Evolutionary conservation across 2,888 invertebrate genomes (phyloP).

Genomic region (Mystacides longicornis): DNA sequence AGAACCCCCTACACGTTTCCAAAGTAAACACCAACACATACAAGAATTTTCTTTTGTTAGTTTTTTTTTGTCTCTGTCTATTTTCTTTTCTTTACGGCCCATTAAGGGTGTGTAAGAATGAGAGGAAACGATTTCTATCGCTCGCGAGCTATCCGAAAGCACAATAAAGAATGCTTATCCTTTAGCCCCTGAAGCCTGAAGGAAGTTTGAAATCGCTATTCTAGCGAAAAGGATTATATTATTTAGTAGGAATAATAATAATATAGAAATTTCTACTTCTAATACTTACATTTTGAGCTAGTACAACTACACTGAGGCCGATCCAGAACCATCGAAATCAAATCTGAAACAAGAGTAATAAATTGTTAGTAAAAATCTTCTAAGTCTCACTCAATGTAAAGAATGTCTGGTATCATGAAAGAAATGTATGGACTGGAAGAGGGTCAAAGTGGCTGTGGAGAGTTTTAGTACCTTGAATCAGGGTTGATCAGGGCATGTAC

Average conservation of each 20-base stretch:
- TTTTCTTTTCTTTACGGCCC: constrained; percentile 21
- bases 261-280: too few relatives aligned
- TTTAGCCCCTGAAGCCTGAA: constrained; percentile 51
- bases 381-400: too few relatives aligned
- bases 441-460: not conserved
- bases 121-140: constrained; percentile 29
- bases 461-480: not conserved
- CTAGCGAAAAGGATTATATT: constrained; percentile 54
- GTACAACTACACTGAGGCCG: too few relatives aligned
- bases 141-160: constrained; percentile 31
- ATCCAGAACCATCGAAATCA: too few relatives aligned
- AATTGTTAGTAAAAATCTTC: not conserved
- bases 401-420: not conserved
- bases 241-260: constrained; percentile 41
- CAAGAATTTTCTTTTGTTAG: not conserved
- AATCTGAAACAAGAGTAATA: not conserved
- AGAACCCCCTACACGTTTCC: not conserved
- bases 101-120: constrained; percentile 3
- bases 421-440: not conserved
- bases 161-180: constrained; percentile 55
- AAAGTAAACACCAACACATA: constrained; percentile 1
- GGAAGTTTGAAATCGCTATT: constrained; percentile 55
- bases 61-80: constrained; percentile 24
- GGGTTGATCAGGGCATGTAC: too few relatives aligned
- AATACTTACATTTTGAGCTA: not conserved